Conservation (phyloP, 1,140 invertebrate species). For the Centruroides vittatus region DNA sequence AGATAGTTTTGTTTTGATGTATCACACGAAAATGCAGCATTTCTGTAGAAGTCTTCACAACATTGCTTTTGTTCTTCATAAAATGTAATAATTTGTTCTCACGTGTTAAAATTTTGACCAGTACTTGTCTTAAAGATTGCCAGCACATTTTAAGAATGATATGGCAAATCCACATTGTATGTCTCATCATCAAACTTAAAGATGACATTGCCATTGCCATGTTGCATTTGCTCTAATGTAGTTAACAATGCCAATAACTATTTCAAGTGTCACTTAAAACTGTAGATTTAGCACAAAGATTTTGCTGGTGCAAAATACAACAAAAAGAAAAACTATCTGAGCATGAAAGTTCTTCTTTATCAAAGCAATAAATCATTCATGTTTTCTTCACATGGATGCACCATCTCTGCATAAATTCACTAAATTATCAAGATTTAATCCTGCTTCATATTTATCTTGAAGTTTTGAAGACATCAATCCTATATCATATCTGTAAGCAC, state of each 20-base stretch:
- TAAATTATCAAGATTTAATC: not conserved
- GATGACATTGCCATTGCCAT: not conserved
- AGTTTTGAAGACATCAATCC: not conserved
- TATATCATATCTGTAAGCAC: no score
- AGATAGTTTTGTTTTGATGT: not conserved
- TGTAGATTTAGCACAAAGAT: not conserved
- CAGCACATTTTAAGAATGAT: not conserved
- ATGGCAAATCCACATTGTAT: not conserved
- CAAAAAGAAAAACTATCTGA: not conserved
- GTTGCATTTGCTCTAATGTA: not conserved
- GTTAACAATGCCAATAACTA: not conserved
- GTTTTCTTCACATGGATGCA: not conserved
- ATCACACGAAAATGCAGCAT: not conserved
- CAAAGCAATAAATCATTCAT: not conserved
- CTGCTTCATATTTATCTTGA: no score
- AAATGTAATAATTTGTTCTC: not conserved
- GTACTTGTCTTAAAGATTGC: not conserved
- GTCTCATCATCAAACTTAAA: not conserved
- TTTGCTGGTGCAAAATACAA: not conserved
- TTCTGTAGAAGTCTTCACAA: not conserved
- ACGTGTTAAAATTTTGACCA: not conserved
- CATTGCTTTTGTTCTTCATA: not conserved
- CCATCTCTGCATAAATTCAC: not conserved
- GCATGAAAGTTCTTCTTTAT: not conserved
- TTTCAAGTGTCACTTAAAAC: not conserved